Base-by-base conservation (phyloP, 2,113 vertebrate genomes). In the Arothron firmamentum region DNA sequence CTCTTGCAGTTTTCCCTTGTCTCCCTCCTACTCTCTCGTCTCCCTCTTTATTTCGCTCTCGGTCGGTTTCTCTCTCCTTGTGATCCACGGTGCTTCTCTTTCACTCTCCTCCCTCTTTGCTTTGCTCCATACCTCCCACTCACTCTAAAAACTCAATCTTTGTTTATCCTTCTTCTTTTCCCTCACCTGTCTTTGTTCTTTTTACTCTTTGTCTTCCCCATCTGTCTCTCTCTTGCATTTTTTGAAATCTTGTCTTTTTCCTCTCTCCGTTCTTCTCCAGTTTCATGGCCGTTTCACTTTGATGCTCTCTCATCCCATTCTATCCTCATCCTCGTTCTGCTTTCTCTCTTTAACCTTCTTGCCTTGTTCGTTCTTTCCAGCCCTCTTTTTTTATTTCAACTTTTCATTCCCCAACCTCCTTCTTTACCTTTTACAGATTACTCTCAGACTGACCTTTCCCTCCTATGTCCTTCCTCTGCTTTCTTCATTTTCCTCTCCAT, bases 21-120 rank as follows among this genome's bases (percentile, higher is more conserved):
- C 82, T 84, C 67, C 84, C 85, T 81, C 84, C 81, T 85, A 84
- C 87, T 88, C 82, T 76, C 15, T 6, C 60, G 16, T 79, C 80
- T 79, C 82, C 52, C 72, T 72, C 81, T 83, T 84, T 79, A 80
- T 83, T 84, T 75, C 6, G 47, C 73, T 77, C 72, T 77, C 81
- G 63, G 70, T 65, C 60, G 43, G 56, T 60, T 62, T 70, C 72
- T 71, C 68, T 64, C 61, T 52, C 56, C 59, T 48, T 47, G 43
- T 74, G 63, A 71, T 58, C 75, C 77, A 52, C 52, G 10, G 21
- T 73, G 54, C 61, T 70, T 78, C 47, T 34, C 67, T 65, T 56
- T 70, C 57, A 61, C 65, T 71, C 70, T 67, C 74, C 59, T 59
- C 67, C 74, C 72, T 53, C 42, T 18, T 31, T 52, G 73, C 76